Base-by-base conservation (phyloP, 2,888 invertebrate genomes). In the Cryptus armator region DNA sequence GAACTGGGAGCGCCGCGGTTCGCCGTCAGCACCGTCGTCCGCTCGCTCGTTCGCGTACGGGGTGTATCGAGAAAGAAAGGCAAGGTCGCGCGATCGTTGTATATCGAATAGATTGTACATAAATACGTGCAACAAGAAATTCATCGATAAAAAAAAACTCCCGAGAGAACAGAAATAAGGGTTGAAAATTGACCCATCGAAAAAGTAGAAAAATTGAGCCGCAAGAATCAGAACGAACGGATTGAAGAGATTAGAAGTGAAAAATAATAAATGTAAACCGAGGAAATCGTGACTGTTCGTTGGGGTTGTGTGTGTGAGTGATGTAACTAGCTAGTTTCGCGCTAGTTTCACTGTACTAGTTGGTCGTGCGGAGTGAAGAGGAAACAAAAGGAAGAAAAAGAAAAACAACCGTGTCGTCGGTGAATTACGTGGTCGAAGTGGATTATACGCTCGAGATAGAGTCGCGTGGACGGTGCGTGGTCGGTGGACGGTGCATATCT, bases 1-100 rank as follows among this genome's bases (percentile, higher is more conserved):
- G 93, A 93, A 93, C 93, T 91, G 92, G 93, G 93, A 93, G 93
- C 93, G 93, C 92, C 93, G 92, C 90, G 91, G 89, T 92, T 91
- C 89, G 91, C 90, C 90, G 91, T 92, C 91, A 90, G 89, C 89
- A 88, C 89, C 90, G 89, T 91, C 88, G 89, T 90, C 88, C 89
- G 89, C 87, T 87, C 85, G 86, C 80, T 88, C 82, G 67, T 72
- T 81, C 81, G 67, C 77, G 37, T 81, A 80, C 81, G 74, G 83
- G 85, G 86, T 85, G 83, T 83, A 83, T 86, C 78, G 80, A 64
- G 75, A 81, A 83, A 83, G 48, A 87, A 85, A 72, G 68, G 64
- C 81, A 85, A 85, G 77, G 81, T 81, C 74, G 74, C 81, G 51
- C 77, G 78, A 43, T 81, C 48, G 59, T 71, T 77, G 2, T 32